phyloP scores from a whole-genome alignment of 1,140 invertebrate species.

The Luehdorfia chinensis region DNA sequence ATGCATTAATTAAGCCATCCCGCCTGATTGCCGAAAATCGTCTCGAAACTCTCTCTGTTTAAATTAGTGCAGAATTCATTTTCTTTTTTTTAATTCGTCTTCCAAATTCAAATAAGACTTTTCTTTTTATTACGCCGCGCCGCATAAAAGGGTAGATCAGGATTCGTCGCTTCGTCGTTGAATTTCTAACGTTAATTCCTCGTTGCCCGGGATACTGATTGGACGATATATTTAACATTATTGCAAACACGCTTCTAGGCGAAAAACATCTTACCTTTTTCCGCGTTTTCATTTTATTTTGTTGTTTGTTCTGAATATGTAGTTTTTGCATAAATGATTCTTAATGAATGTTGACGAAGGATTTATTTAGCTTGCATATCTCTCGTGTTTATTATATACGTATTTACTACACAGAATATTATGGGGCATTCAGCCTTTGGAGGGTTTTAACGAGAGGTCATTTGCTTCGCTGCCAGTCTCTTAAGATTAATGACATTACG shows the following conservation, averaged over 20 bases:
- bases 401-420: constrained; percentile 51
- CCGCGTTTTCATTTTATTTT: constrained; percentile 36
- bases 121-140: constrained; percentile 56
- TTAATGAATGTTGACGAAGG: neutral
- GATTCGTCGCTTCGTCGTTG: constrained; percentile 52
- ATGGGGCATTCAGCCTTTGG: constrained; percentile 55
- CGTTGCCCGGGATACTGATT: constrained; percentile 64
- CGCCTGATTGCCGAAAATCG: constrained; percentile 58
- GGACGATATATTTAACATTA: constrained; percentile 74
- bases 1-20: constrained; percentile 63
- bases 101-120: constrained; percentile 72
- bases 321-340: neutral
- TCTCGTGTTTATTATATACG: constrained; percentile 59
- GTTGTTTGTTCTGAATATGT: neutral
- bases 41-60: constrained; percentile 58
- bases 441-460: constrained; percentile 70
- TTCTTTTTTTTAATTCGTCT: constrained; percentile 71
- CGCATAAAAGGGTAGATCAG: constrained; percentile 67
- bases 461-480: constrained; percentile 70
- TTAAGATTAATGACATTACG: constrained; percentile 72
- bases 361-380: constrained; percentile 12
- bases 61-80: constrained; percentile 72
- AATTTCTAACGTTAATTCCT: constrained; percentile 66
- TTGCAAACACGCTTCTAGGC: constrained; percentile 56
- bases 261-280: constrained; percentile 63